Evolutionary conservation across 1,140 invertebrate species (phyloP).

Genomic region (Drosophila nigromelanica): DNA sequence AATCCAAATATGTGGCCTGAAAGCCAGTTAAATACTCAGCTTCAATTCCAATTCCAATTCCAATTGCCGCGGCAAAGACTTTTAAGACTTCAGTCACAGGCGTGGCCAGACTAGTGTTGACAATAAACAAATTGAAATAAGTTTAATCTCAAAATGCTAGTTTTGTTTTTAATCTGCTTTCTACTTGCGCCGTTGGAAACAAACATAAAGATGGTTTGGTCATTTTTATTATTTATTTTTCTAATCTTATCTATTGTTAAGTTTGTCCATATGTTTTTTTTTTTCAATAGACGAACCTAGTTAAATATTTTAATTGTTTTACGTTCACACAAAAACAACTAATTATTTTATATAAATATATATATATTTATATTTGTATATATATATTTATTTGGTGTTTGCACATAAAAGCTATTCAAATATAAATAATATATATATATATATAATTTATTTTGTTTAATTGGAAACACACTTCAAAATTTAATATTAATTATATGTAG

Average conservation of each 20-base stretch:
- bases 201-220: conserved; percentile 1
- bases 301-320: conserved; percentile 1
- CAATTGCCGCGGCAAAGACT: conserved; percentile 11
- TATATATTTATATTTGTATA: no score
- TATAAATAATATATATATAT: no score
- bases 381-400: no score
- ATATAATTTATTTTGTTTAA: no score
- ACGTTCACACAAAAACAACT: not conserved
- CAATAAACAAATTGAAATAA: not conserved
- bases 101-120: conserved; percentile 35
- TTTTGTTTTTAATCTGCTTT: not conserved
- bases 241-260: conserved; percentile 8
- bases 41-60: conserved; percentile 44
- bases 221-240: not conserved
- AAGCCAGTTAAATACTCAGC: conserved; percentile 33
- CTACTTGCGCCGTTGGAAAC: not conserved
- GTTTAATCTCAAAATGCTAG: not conserved
- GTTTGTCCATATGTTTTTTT: not conserved
- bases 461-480: no score
- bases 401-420: not conserved
- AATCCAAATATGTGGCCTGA: not conserved
- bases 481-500: no score
- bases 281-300: not conserved
- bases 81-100: conserved; percentile 18
- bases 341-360: no score